These are phyloP conservation scores for Lophius piscatorius DNA, from an alignment of 2,113 vertebrate species.

Conservation along the genomic window DNA sequence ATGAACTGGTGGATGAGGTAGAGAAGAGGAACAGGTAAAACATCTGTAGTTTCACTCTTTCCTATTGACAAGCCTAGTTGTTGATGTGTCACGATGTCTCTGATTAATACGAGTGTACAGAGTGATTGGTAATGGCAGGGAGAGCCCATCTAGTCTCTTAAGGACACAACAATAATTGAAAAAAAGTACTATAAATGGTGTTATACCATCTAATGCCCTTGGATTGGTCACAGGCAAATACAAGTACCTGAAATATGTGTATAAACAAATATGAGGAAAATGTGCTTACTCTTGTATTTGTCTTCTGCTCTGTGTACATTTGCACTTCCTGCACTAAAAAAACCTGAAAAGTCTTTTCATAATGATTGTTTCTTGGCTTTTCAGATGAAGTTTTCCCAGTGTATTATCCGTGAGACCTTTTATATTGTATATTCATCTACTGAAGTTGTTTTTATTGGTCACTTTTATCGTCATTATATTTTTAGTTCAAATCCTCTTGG, in stretches of 20 bases:
- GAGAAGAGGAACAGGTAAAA: slow-evolving; percentile 92
- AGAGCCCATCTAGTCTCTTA: too few relatives aligned
- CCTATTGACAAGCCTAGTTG: neutral
- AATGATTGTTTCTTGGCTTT: too few relatives aligned
- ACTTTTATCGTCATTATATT: too few relatives aligned
- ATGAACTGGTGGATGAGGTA: slow-evolving; percentile 92
- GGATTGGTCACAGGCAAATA: neutral
- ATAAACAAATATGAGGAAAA: neutral
- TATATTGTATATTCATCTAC: too few relatives aligned
- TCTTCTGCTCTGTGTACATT: neutral
- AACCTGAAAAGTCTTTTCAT: neutral
- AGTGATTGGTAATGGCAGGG: neutral
- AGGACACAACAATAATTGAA: too few relatives aligned
- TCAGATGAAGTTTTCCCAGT: too few relatives aligned
- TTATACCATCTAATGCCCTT: neutral
- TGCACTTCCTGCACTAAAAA: neutral
- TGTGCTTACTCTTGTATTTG: neutral
- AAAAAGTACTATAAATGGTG: too few relatives aligned
- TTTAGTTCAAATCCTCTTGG: neutral
- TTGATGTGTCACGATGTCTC: neutral
- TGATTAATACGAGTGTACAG: neutral
- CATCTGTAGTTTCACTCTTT: neutral
- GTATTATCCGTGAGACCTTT: too few relatives aligned
- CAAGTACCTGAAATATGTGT: neutral
- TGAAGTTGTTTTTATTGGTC: too few relatives aligned